phyloP scores from a whole-genome alignment of 2,797 vertebrate species.

The Anabas testudineus region DNA sequence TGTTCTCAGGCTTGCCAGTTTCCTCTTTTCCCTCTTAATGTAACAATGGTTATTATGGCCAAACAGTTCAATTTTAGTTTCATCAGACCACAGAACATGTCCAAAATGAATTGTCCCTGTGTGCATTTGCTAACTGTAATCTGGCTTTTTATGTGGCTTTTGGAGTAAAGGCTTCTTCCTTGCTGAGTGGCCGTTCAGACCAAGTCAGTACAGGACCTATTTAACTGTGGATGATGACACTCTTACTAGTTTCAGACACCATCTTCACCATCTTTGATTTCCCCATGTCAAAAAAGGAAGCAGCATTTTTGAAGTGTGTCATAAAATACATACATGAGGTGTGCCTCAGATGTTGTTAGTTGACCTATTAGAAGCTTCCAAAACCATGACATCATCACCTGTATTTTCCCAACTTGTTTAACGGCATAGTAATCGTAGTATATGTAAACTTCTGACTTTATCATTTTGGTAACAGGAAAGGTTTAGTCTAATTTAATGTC shows the following conservation, averaged over 20 bases:
- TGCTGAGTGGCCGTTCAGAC: not conserved
- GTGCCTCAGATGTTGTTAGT: not conserved
- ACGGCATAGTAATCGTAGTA: not conserved
- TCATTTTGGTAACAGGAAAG: too few species aligned
- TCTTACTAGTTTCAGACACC: not conserved
- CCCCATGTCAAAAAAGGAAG: too few species aligned
- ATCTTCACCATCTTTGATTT: too few species aligned
- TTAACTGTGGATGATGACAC: not conserved
- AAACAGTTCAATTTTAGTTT: constrained; percentile 6
- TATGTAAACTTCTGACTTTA: not conserved
- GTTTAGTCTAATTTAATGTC: too few species aligned
- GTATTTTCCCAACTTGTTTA: not conserved
- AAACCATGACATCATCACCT: not conserved
- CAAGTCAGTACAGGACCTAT: not conserved
- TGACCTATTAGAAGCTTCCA: not conserved
- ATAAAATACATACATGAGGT: too few species aligned
- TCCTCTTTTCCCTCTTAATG: not conserved
- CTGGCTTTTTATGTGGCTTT: not conserved
- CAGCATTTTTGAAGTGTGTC: too few species aligned
- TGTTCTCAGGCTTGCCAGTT: not conserved
- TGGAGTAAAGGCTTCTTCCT: not conserved
- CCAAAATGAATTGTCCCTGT: not conserved
- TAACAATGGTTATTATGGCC: not conserved
- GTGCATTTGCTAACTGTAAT: not conserved
- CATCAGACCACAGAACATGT: not conserved